These are phyloP conservation scores for Orthosia gothica DNA, from an alignment of 2,888 invertebrate species.

Conservation along the genomic window DNA sequence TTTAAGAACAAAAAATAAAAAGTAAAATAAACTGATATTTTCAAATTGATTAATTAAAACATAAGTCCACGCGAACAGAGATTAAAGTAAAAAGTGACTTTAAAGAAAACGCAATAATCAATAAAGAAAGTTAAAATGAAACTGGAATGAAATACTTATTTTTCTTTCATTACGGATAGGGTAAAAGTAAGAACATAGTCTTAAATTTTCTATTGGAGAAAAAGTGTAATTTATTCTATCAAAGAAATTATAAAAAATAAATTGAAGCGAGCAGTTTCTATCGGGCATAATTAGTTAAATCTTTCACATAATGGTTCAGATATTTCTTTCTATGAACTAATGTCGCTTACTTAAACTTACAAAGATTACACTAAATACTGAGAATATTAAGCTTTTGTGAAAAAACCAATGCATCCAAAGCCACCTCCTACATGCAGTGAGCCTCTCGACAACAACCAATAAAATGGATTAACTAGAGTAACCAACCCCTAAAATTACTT, in stretches of 20 bases:
- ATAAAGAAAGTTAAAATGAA: constrained; percentile 29
- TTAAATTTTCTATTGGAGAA: constrained; percentile 6
- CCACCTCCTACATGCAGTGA: too few relatives aligned
- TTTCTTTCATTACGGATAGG: constrained; percentile 45
- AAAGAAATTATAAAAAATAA: constrained; percentile 14
- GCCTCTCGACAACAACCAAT: too few relatives aligned
- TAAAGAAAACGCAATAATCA: constrained; percentile 20
- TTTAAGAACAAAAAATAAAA: not conserved
- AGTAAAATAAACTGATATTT: not conserved
- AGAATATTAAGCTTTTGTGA: not conserved
- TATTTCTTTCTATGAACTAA: not conserved
- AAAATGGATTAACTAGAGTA: too few relatives aligned
- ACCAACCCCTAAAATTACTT: too few relatives aligned
- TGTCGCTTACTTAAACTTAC: not conserved
- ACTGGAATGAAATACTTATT: constrained; percentile 37
- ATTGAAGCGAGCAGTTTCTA: constrained; percentile 11
- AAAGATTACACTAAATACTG: not conserved
- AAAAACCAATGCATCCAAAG: not conserved
- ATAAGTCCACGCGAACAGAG: constrained; percentile 7
- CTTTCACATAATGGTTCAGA: not conserved
- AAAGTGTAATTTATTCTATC: not conserved
- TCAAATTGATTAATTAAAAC: constrained; percentile 20
- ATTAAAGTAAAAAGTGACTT: constrained; percentile 2
- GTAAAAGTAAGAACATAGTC: constrained; percentile 19
- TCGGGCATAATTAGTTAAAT: not conserved